Conservation (phyloP, 2,888 invertebrate species). For the Nephrotoma flavescens region DNA sequence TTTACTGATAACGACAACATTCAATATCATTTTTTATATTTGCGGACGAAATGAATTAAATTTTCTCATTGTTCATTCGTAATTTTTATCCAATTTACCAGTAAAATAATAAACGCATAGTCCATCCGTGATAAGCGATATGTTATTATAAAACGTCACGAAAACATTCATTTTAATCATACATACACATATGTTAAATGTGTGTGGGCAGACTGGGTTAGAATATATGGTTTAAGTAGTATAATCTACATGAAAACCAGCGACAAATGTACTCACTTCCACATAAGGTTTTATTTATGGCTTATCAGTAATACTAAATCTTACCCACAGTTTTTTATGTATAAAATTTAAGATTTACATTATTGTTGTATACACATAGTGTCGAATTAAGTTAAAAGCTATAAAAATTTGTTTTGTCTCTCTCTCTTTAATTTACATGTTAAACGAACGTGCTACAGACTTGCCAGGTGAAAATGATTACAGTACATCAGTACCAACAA, state of each 20-base stretch:
- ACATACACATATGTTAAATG: background rate
- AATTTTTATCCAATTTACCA: too few species aligned
- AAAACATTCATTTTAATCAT: background rate
- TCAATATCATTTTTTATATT: too few species aligned
- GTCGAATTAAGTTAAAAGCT: too few species aligned
- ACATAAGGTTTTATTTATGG: background rate
- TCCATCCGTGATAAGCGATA: background rate
- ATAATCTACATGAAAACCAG: background rate
- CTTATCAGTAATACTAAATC: background rate
- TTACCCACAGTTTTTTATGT: background rate
- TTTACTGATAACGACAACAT: too few species aligned
- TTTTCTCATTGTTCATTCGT: too few species aligned
- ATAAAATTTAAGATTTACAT: background rate
- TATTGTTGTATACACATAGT: background rate
- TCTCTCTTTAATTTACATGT: background rate
- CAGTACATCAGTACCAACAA: conserved; percentile 2
- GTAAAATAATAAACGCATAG: background rate
- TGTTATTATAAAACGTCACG: background rate
- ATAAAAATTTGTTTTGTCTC: too few species aligned
- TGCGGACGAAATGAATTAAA: too few species aligned
- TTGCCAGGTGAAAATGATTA: background rate
- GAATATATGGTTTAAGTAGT: background rate
- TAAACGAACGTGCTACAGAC: background rate
- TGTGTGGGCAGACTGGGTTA: background rate
- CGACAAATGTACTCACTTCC: background rate